Percentiles rank a stretch among this genome's conserved stretches.
Conservation (phyloP, 1,140 invertebrate genomes). For the Aporrectodea caliginosa region DNA sequence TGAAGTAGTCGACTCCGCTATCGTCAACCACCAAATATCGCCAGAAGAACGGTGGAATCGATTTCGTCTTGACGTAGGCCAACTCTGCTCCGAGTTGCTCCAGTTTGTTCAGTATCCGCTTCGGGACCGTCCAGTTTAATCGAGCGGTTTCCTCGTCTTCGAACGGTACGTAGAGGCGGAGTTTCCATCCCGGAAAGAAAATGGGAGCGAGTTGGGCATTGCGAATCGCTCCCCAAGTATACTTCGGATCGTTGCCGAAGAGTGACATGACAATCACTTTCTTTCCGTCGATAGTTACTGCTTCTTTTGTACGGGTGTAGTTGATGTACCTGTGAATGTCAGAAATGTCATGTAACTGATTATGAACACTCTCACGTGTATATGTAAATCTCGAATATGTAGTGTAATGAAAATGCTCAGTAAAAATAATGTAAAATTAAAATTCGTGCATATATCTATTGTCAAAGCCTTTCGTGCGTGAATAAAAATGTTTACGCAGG, state of each 20-base stretch:
- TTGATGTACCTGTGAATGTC: neutral
- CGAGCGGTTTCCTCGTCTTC: neutral
- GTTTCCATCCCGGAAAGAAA: conserved; percentile 28
- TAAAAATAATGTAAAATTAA: neutral
- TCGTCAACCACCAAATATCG: conserved; percentile 1
- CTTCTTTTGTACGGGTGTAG: neutral
- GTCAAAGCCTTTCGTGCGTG: too few relatives aligned
- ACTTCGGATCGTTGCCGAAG: conserved; percentile 22
- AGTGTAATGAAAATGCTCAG: neutral
- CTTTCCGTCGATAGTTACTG: neutral
- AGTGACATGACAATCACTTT: conserved; percentile 32
- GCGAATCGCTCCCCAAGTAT: conserved; percentile 28
- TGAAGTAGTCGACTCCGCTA: neutral
- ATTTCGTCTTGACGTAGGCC: conserved; percentile 4
- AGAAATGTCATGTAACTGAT: neutral
- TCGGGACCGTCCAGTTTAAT: neutral
- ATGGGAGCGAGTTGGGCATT: conserved; percentile 29
- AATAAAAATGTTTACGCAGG: too few relatives aligned
- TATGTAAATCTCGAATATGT: neutral
- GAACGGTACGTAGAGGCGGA: conserved; percentile 24
- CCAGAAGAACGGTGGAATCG: neutral
- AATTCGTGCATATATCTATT: neutral
- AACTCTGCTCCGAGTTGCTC: conserved; percentile 6
- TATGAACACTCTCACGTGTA: neutral
- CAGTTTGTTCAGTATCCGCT: neutral